Percentiles rank a stretch among this genome's conserved stretches.
phyloP scores from a whole-genome alignment of 1,140 invertebrate species.

The Eumeta japonica region DNA sequence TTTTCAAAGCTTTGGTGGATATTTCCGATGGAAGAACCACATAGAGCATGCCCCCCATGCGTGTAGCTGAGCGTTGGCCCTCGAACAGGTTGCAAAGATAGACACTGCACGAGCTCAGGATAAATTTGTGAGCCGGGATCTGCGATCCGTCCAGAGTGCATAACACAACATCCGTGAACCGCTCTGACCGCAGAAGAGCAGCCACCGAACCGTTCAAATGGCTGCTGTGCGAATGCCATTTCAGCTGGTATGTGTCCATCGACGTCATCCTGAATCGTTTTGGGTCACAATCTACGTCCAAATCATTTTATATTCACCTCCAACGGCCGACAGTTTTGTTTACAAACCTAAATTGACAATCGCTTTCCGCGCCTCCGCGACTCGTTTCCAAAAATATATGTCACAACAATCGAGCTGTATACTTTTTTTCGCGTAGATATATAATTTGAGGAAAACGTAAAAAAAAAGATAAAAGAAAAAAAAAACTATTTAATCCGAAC shows the following conservation, averaged over 20 bases:
- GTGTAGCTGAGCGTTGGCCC: slow-evolving; percentile 53
- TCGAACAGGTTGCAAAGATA: slow-evolving; percentile 59
- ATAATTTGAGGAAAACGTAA: too few relatives aligned
- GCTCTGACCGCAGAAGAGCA: slow-evolving; percentile 72
- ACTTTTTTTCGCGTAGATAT: too few relatives aligned
- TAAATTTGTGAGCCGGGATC: slow-evolving; percentile 82
- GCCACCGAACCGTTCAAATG: slow-evolving; percentile 80
- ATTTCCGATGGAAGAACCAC: slow-evolving; percentile 80
- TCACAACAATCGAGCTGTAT: too few relatives aligned
- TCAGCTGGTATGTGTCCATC: slow-evolving; percentile 79
- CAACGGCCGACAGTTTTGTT: too few relatives aligned
- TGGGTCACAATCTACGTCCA: background rate
- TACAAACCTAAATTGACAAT: too few relatives aligned
- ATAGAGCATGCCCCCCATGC: slow-evolving; percentile 62
- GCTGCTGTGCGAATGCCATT: slow-evolving; percentile 81
- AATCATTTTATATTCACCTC: slow-evolving; percentile 4
- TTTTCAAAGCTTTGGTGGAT: slow-evolving; percentile 73
- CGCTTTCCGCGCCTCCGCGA: too few relatives aligned
- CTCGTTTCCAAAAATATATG: too few relatives aligned
- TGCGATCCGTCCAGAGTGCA: slow-evolving; percentile 77
- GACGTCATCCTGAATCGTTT: slow-evolving; percentile 36
- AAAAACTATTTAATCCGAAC: too few relatives aligned
- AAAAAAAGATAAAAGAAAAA: too few relatives aligned
- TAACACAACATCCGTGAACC: slow-evolving; percentile 81
- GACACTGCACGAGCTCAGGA: slow-evolving; percentile 76